Base-by-base conservation (phyloP, 2,113 vertebrate genomes). In the Malurus alboscapulatus region DNA sequence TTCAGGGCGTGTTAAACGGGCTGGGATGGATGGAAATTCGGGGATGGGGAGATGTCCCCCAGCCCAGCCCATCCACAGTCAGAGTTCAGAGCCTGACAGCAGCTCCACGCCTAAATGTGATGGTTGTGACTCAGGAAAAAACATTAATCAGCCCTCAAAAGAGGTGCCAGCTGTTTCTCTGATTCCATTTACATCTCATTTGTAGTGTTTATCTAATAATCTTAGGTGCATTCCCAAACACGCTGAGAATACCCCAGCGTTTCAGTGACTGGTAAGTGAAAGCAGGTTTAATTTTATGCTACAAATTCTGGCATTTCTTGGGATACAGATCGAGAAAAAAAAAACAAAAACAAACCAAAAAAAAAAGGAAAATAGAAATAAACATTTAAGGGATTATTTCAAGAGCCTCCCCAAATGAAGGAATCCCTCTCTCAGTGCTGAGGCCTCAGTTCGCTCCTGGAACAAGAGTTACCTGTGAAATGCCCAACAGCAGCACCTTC, bases 151-250 rank as follows among this genome's bases (percentile, higher is more conserved):
- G 84, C 68, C 47, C 67, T 73, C 57, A 77, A 81, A 68, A 67
- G 90, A 69, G 34, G 24, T 73, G 90, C 54, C 90, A 94, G 66
- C 84, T 91, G 75, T 82, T 96, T 55, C 83, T 71, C 27, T 86
- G 53, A 42, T 90, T 77, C 79, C 84, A 90, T 95, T 95, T 96
- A 71, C 89, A 95, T 90, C 83, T 91, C n/a, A 89, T 96, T 92
- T 93, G 78, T 65, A 59, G 80, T 29, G 75, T 77, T 95, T 94
- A 66, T 84, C 71, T 78, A 73, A 57, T 75, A 71, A 71, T 24
- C 65, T 88, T 65, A 57, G 48, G 38, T 91, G 85, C 34, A 19
- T 84, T 95, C 76, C 78, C 68, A 84, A 85, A 80, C 76, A 80
- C 63, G 79, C 63, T 90, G 54, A 77, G 57, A 71, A 65, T 40